These are phyloP conservation scores for Andrena camellia DNA, from an alignment of 2,888 invertebrate species.

Conservation along the genomic window DNA sequence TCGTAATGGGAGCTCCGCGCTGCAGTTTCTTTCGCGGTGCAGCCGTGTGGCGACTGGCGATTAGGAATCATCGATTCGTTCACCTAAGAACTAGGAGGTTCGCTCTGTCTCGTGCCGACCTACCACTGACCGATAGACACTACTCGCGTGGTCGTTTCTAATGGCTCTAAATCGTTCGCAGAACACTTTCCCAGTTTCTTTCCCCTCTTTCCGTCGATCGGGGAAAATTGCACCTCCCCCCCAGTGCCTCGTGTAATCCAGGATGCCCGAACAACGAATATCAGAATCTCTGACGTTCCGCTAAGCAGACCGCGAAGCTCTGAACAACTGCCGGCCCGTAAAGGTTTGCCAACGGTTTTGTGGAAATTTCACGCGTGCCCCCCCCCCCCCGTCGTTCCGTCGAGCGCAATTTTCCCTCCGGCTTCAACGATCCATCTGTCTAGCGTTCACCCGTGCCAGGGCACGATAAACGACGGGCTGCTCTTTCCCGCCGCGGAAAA, in stretches of 20 bases:
- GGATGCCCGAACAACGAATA: neutral
- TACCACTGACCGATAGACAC: conserved; percentile 67
- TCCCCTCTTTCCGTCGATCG: neutral
- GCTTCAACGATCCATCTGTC: neutral
- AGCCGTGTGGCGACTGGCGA: conserved; percentile 18
- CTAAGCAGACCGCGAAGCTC: neutral
- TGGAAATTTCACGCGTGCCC: neutral
- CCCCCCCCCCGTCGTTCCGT: neutral
- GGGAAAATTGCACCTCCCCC: neutral
- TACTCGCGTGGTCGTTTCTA: conserved; percentile 37
- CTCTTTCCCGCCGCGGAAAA: neutral
- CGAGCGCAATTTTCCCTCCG: conserved; percentile 4
- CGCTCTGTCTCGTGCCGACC: conserved; percentile 60
- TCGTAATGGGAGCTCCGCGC: neutral
- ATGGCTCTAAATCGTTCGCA: conserved; percentile 27
- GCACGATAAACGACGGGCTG: conserved; percentile 2
- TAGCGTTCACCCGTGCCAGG: conserved; percentile 4
- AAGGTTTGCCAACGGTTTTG: neutral
- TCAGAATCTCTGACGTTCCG: neutral
- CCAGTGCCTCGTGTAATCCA: neutral
- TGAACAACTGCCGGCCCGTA: neutral
- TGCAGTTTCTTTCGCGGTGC: conserved; percentile 5
- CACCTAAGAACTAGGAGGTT: conserved; percentile 45
- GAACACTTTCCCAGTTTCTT: neutral
- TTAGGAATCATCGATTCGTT: conserved; percentile 33